These are phyloP conservation scores for Kuschelorhynchus macadamiae DNA, from an alignment of 2,888 invertebrate species.

Conservation along the genomic window DNA sequence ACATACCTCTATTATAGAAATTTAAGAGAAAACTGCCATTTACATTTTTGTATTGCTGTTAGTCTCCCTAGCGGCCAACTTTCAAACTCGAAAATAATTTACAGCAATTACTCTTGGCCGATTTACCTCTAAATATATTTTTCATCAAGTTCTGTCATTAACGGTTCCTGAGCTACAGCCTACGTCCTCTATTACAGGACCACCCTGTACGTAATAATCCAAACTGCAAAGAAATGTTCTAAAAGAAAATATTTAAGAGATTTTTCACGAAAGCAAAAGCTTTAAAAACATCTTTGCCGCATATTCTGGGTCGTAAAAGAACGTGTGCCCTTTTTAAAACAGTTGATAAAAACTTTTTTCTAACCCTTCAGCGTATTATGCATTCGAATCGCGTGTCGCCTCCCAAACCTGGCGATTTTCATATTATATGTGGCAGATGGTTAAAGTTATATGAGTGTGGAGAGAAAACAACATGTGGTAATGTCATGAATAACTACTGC, in stretches of 20 bases:
- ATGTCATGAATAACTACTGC: constrained; percentile 25
- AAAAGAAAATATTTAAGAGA: not conserved
- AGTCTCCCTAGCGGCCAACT: no score
- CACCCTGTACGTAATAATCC: no score
- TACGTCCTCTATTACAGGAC: no score
- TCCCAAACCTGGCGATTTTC: constrained; percentile 26
- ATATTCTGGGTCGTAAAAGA: constrained; percentile 1
- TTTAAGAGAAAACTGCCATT: no score
- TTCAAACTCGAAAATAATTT: no score
- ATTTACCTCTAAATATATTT: no score
- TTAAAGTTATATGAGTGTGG: constrained; percentile 36
- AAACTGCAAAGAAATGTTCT: no score
- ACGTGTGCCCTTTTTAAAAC: constrained; percentile 3
- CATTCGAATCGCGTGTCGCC: constrained; percentile 21
- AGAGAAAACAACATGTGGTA: constrained; percentile 36
- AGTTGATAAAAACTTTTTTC: not conserved
- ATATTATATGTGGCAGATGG: constrained; percentile 36
- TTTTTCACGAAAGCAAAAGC: not conserved
- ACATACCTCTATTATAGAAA: no score
- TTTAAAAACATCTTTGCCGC: not conserved
- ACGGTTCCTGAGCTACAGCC: no score
- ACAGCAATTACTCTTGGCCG: no score
- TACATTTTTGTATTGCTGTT: no score
- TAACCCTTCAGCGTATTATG: constrained; percentile 18
- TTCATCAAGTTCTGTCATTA: no score